Conservation (phyloP, 1,140 invertebrate species). For the Bombus soroeensis region DNA sequence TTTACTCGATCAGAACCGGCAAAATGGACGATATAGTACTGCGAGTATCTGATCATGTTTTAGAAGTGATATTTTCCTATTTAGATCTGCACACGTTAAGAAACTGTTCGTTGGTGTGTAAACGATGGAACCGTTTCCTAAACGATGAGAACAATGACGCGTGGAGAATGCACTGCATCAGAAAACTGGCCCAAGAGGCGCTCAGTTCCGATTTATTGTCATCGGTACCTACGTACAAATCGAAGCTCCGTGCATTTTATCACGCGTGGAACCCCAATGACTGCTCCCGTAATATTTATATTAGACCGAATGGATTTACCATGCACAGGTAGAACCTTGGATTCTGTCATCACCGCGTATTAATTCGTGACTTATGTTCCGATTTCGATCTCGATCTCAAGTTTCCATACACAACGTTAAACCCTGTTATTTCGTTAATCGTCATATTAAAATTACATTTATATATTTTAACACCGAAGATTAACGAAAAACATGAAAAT, state of each 20-base stretch:
- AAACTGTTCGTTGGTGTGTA: constrained; percentile 96
- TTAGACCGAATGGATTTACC: constrained; percentile 98
- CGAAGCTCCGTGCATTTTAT: constrained; percentile 96
- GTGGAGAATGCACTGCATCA: constrained; percentile 95
- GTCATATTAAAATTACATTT: not conserved
- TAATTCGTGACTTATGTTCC: not conserved
- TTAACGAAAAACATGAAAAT: not conserved
- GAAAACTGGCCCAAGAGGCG: constrained; percentile 94
- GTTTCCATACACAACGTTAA: not conserved
- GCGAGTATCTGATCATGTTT: constrained; percentile 88
- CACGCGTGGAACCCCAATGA: constrained; percentile 99
- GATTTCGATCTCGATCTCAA: not conserved
- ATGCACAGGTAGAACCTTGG: constrained; percentile 88
- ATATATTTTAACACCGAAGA: not conserved
- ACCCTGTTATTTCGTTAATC: not conserved
- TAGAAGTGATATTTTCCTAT: constrained; percentile 97
- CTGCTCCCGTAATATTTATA: constrained; percentile 98
- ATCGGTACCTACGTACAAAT: constrained; percentile 95
- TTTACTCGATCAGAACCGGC: constrained; percentile 61
- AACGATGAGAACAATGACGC: constrained; percentile 97
- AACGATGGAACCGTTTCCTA: constrained; percentile 95
- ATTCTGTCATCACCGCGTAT: constrained; percentile 10
- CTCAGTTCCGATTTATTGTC: constrained; percentile 96
- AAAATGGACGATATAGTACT: constrained; percentile 79
- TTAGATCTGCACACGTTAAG: constrained; percentile 92